phyloP scores from a whole-genome alignment of 2,797 vertebrate species.

The Girardinus metallicus region DNA sequence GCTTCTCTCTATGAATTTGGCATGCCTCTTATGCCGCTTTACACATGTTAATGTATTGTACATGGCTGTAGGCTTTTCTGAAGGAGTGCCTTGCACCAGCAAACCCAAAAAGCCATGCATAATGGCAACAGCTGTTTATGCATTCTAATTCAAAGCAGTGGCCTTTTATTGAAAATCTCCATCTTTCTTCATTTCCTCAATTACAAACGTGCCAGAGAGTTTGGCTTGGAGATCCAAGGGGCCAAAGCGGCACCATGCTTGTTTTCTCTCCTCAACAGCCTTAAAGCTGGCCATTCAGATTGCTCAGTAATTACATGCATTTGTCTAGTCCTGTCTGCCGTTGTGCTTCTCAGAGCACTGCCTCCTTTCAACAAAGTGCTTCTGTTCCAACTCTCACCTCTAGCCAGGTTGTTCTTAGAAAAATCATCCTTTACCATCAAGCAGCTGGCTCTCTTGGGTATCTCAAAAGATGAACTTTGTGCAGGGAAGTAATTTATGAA shows the following conservation, averaged over 20 bases:
- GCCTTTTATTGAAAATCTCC: conserved; percentile 72
- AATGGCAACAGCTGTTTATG: conserved; percentile 80
- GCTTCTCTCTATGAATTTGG: conserved; percentile 37
- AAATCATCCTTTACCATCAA: conserved; percentile 68
- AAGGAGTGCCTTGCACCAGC: conserved; percentile 59
- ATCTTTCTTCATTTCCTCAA: conserved; percentile 80
- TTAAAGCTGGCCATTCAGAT: conserved; percentile 67
- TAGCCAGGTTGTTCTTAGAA: conserved; percentile 67
- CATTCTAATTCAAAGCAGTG: conserved; percentile 79
- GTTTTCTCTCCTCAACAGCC: conserved; percentile 51
- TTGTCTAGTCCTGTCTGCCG: conserved; percentile 69
- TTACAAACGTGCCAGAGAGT: conserved; percentile 69
- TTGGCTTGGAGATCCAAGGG: conserved; percentile 62
- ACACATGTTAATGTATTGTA: conserved; percentile 65
- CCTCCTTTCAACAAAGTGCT: conserved; percentile 66
- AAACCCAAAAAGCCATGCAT: conserved; percentile 63
- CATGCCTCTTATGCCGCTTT: conserved; percentile 42
- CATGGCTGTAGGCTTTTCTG: conserved; percentile 54
- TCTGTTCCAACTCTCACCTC: conserved; percentile 73
- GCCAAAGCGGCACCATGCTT: conserved; percentile 52
- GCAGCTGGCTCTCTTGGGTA: conserved; percentile 62
- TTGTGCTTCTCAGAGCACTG: conserved; percentile 45
- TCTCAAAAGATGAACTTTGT: conserved; percentile 73
- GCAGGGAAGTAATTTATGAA: conserved; percentile 75
- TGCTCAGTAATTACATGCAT: conserved; percentile 78